These are phyloP conservation scores for Leptogaster cylindrica DNA, from an alignment of 2,888 invertebrate species.

Conservation along the genomic window DNA sequence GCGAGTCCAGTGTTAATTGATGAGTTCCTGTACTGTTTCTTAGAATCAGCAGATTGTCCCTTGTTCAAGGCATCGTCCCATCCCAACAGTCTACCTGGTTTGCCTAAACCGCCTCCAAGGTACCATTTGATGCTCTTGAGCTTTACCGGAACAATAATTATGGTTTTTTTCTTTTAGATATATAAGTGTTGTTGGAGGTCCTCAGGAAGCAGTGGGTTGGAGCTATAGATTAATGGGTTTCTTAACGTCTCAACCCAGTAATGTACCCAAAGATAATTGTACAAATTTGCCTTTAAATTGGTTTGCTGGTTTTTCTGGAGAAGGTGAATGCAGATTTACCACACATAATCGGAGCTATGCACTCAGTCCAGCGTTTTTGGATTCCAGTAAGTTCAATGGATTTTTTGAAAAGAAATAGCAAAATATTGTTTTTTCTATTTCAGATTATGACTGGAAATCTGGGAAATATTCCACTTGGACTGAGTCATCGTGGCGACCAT, in stretches of 20 bases:
- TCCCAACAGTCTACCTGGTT: conserved; percentile 61
- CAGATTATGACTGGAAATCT: conserved; percentile 79
- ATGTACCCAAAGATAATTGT: conserved; percentile 62
- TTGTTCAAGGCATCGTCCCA: conserved; percentile 67
- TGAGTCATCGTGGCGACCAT: conserved; percentile 81
- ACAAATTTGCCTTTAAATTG: conserved; percentile 64
- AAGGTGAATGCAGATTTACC: conserved; percentile 74
- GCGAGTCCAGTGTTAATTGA: conserved; percentile 64
- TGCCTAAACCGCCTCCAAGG: conserved; percentile 58
- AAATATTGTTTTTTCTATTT: conserved; percentile 48
- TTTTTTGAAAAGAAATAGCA: background rate
- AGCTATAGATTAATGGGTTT: conserved; percentile 59
- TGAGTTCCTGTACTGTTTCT: conserved; percentile 79
- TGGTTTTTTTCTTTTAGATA: conserved; percentile 52
- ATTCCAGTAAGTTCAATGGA: conserved; percentile 66
- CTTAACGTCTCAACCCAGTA: conserved; percentile 54
- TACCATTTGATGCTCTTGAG: conserved; percentile 41
- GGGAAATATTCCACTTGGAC: conserved; percentile 86
- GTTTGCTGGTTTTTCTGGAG: conserved; percentile 71
- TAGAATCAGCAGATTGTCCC: conserved; percentile 74
- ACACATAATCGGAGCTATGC: conserved; percentile 78
- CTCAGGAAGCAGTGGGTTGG: conserved; percentile 59
- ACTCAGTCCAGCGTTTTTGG: conserved; percentile 82
- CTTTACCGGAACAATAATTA: conserved; percentile 4
- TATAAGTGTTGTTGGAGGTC: conserved; percentile 58